These are phyloP conservation scores for Epizoanthus rinbou DNA, from an alignment of 92 coral and sea anemone species.

Conservation along the genomic window DNA sequence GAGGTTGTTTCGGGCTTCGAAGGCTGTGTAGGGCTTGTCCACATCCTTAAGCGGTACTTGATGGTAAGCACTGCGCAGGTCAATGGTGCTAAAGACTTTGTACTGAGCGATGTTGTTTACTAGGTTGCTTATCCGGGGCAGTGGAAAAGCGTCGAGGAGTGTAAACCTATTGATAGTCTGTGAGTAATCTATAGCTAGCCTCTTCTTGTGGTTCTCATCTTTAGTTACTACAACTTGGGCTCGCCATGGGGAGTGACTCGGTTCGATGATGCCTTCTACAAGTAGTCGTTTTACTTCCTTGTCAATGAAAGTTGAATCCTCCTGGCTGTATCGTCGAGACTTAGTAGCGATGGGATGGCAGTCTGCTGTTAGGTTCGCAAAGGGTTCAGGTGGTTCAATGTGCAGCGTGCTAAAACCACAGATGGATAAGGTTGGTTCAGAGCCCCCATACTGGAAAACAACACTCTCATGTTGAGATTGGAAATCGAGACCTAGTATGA, in stretches of 20 bases:
- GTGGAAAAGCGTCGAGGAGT: constrained; percentile 53
- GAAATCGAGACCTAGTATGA: constrained; percentile 65
- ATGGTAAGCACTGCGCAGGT: constrained; percentile 55
- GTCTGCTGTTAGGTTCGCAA: constrained; percentile 61
- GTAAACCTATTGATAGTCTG: constrained; percentile 41
- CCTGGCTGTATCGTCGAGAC: constrained; percentile 59
- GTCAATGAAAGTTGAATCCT: constrained; percentile 51
- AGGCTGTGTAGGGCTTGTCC: constrained; percentile 53
- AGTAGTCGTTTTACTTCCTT: constrained; percentile 52
- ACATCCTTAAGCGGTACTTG: constrained; percentile 50
- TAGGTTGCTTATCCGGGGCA: constrained; percentile 64
- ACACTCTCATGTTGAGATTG: constrained; percentile 63
- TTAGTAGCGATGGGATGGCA: constrained; percentile 56
- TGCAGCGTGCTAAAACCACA: constrained; percentile 45
- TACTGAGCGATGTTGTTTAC: constrained; percentile 60
- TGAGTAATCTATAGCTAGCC: constrained; percentile 58
- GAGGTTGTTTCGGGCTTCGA: constrained; percentile 41
- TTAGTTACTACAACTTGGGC: constrained; percentile 53
- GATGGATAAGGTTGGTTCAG: constrained; percentile 55
- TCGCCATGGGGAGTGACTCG: constrained; percentile 64
- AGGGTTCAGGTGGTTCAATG: constrained; percentile 56
- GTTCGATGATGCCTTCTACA: constrained; percentile 62
- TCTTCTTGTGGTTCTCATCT: constrained; percentile 43
- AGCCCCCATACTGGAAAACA: constrained; percentile 60
- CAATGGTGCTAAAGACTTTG: constrained; percentile 53